phyloP scores from a whole-genome alignment of 2,888 invertebrate species.

The Ceriagrion tenellum region DNA sequence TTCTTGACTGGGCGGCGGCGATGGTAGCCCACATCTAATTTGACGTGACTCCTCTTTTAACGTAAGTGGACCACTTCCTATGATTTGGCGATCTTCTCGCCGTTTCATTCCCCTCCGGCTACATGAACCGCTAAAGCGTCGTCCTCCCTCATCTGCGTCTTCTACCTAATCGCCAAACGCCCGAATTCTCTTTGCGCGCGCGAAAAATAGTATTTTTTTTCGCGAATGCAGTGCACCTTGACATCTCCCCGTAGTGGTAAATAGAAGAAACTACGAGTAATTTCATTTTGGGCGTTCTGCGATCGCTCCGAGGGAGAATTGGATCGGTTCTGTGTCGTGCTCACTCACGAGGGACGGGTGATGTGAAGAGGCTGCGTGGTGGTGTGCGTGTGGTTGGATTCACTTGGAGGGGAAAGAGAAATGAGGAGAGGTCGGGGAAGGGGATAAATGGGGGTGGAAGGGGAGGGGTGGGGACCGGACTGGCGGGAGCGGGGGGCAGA shows the following conservation, averaged over 20 bases:
- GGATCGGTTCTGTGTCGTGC: neutral
- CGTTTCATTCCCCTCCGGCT: neutral
- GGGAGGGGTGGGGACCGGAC: slow-evolving; percentile 2
- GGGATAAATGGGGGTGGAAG: neutral
- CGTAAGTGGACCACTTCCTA: slow-evolving; percentile 39
- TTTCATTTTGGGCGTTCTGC: neutral
- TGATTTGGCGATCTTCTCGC: neutral
- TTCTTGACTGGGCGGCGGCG: neutral
- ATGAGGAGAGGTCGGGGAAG: neutral
- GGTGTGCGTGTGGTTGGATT: neutral
- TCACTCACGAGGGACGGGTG: neutral
- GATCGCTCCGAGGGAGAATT: neutral
- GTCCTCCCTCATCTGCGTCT: neutral
- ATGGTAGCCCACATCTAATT: neutral
- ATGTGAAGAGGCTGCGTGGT: neutral
- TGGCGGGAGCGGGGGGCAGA: neutral
- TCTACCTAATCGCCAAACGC: neutral
- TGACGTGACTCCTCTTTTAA: neutral
- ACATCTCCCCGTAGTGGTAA: neutral
- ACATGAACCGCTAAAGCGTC: neutral
- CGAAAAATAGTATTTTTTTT: neutral
- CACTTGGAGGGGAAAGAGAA: neutral
- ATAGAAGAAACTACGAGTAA: neutral
- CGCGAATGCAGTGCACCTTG: neutral
- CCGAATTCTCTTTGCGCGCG: neutral